Percentiles rank a stretch among this genome's conserved stretches.
Conservation (phyloP, 2,888 invertebrate genomes). For the Globia sparganii region DNA sequence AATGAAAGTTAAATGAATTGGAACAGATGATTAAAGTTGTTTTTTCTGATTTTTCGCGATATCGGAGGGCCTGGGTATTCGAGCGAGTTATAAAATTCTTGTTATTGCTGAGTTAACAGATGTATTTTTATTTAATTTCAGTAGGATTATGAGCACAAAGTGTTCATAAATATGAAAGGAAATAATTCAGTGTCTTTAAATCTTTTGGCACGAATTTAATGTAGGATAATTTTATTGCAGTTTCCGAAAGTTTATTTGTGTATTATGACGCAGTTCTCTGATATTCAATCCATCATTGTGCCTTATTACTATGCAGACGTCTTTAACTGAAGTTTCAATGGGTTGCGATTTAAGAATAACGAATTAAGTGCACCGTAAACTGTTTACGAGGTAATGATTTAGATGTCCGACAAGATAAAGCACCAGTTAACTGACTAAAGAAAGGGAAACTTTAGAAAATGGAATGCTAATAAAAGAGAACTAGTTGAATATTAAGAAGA, state of each 20-base stretch:
- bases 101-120: conserved; percentile 28
- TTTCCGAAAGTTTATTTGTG: conserved; percentile 13
- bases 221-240: conserved; percentile 25
- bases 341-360: conserved; percentile 48
- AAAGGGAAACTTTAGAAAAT: conserved; percentile 25
- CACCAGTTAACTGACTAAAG: conserved; percentile 28
- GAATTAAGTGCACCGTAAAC: conserved; percentile 52
- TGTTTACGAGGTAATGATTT: conserved; percentile 58
- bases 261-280: conserved; percentile 20
- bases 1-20: conserved; percentile 49
- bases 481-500: conserved; percentile 34
- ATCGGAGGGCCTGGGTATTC: conserved; percentile 26
- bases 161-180: conserved; percentile 43
- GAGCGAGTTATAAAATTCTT: conserved; percentile 26
- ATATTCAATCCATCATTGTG: conserved; percentile 19
- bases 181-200: conserved; percentile 31
- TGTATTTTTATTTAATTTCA: conserved; percentile 38
- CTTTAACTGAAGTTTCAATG: conserved; percentile 40
- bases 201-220: conserved; percentile 33
- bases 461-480: conserved; percentile 15
- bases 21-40: conserved; percentile 43
- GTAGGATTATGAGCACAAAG: conserved; percentile 35
- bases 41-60: conserved; percentile 42
- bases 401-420: conserved; percentile 46
- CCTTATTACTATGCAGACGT: conserved; percentile 17